Evolutionary conservation across 2,888 invertebrate genomes (phyloP), one percentile per base, ranked within the genome.

Genomic region (Drosophila kambysellisi): DNA sequence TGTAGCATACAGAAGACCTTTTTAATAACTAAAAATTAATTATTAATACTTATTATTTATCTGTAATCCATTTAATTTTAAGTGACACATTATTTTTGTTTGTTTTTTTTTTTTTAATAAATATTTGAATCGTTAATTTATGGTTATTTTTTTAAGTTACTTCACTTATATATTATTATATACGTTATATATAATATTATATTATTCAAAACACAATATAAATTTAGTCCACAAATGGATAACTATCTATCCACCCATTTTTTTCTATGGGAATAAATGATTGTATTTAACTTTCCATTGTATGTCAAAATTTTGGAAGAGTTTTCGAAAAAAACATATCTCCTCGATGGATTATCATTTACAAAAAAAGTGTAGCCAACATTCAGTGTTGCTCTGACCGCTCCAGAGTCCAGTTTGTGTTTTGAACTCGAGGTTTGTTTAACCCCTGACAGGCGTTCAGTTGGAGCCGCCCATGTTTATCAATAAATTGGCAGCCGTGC

Each of bases 401-500:
- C 12, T 1, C 4, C 0, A 5, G 7, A 59, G n/a, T 50, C 30
- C 39, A 52, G 29, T 53, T 67, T 53, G 62, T 32, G 48, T 69
- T 69, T 43, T 59, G 30, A 48, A 46, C 68, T 64, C 54, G 30
- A 54, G 62, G 56, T 62, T 70, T 76, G 73, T 48, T 76, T 79
- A 76, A 79, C 70, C 76, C 65, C 71, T 54, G 58, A 62, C 76
- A 67, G 59, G 20, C 20, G 17, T 20, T n/a, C 52, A 39, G 48
- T 35, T 50, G 48, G 43, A 30, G 60, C 25, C 63, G 32, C 56
- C 73, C 63, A 71, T 81, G 83, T 88, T 88, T 85, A 88, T 88
- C 85, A 84, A 85, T 88, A 88, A 85, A 82, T 79, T 84, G 85
- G 79, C 83, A 82, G 82, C 70, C 76, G 62, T 69, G 74, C 74